Conservation (phyloP, 2,113 vertebrate genomes). For the Ammodytes marinus region DNA sequence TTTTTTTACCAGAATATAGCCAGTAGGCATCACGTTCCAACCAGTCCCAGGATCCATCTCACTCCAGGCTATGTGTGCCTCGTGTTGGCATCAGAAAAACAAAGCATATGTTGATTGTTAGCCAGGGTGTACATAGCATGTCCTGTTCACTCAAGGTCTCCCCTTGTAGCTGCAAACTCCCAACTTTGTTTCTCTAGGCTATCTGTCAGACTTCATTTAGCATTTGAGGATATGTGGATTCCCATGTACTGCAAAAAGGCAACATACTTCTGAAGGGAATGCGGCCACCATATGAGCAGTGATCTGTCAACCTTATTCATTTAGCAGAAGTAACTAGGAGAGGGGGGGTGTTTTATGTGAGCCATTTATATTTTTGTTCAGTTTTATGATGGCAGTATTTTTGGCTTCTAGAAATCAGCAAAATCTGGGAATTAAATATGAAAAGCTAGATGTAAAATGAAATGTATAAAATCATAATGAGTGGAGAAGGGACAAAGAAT, state of each 20-base stretch:
- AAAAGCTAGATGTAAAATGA: background rate
- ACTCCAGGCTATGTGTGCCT: slow-evolving; percentile 91
- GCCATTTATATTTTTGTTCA: slow-evolving; percentile 73
- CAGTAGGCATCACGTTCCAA: slow-evolving; percentile 79
- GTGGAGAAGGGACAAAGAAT: slow-evolving; percentile 5
- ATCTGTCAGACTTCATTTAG: slow-evolving; percentile 99
- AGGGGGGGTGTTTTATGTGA: slow-evolving; percentile 76
- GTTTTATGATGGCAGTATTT: slow-evolving; percentile 65
- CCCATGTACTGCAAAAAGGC: slow-evolving; percentile 94
- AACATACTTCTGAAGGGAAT: slow-evolving; percentile 85
- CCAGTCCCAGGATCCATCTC: slow-evolving; percentile 84
- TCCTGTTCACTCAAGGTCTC: slow-evolving; percentile 98
- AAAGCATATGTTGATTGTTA: slow-evolving; percentile 99
- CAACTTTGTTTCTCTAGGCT: slow-evolving; percentile 98
- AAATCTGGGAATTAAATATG: background rate
- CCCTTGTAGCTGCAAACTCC: slow-evolving; percentile 92
- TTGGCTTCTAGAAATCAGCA: slow-evolving; percentile 29
- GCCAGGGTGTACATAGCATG: slow-evolving; percentile 95
- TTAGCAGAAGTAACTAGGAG: slow-evolving; percentile 85
- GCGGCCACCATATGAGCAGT: slow-evolving; percentile 91
- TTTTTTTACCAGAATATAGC: slow-evolving; percentile 74
- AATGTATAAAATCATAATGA: background rate
- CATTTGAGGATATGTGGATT: slow-evolving; percentile 91
- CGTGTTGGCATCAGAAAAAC: slow-evolving; percentile 89
- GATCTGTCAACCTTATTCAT: slow-evolving; percentile 94